phyloP scores from a whole-genome alignment of 2,113 vertebrate species.

The Argyrosomus japonicus region DNA sequence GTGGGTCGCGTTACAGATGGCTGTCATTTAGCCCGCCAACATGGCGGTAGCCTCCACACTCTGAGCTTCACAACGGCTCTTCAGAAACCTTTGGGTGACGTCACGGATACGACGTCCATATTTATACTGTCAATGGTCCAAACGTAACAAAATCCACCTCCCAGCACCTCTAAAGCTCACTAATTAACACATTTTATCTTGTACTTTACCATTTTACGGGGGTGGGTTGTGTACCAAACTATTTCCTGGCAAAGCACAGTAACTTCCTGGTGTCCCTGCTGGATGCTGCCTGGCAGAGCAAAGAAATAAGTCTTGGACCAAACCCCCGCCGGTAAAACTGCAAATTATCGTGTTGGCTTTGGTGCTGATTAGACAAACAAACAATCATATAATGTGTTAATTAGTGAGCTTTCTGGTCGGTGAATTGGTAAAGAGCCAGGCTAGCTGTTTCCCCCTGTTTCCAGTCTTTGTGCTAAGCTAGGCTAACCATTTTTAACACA shows the following conservation, averaged over 20 bases:
- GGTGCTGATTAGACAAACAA: not conserved
- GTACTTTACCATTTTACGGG: too few relatives aligned
- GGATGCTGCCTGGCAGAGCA: not conserved
- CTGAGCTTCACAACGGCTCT: too few relatives aligned
- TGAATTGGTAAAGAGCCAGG: not conserved
- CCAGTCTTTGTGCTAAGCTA: conserved; percentile 2
- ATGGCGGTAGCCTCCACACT: too few relatives aligned
- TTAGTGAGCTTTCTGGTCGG: not conserved
- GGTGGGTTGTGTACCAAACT: too few relatives aligned
- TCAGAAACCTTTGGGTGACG: too few relatives aligned
- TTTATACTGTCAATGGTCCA: not conserved
- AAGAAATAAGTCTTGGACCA: too few relatives aligned
- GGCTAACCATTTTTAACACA: not conserved
- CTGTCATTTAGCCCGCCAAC: too few relatives aligned
- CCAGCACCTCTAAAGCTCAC: not conserved
- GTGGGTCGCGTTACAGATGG: too few relatives aligned
- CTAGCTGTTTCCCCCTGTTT: not conserved
- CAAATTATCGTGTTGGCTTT: not conserved
- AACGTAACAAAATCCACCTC: not conserved
- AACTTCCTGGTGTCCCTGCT: not conserved
- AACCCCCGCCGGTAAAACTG: too few relatives aligned
- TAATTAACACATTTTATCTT: too few relatives aligned
- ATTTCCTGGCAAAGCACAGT: too few relatives aligned
- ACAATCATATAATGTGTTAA: not conserved
- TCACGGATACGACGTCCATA: too few relatives aligned